A percentile compares a stretch with the other conserved stretches of the same genome.
Evolutionary conservation across 1,140 invertebrate genomes (phyloP).

Genomic region (Sycobia sp.): DNA sequence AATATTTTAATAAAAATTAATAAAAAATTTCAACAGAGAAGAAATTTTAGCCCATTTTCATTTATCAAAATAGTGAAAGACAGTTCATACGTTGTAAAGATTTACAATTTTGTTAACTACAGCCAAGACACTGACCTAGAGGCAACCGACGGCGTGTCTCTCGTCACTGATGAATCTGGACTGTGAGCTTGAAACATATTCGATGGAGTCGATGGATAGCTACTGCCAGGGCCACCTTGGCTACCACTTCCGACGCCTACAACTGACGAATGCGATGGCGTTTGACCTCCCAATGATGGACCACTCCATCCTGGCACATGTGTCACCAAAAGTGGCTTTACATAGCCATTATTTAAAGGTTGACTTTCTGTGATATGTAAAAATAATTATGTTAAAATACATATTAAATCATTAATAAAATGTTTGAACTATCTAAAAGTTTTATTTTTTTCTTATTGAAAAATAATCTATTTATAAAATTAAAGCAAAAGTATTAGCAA

Average conservation of each 20-base stretch:
- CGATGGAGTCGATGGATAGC: constrained; percentile 69
- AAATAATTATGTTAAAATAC: background rate
- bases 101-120: constrained; percentile 38
- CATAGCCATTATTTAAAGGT: constrained; percentile 81
- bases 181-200: constrained; percentile 68
- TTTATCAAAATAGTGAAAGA: constrained; percentile 32
- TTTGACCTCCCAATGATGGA: constrained; percentile 53
- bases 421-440: no score
- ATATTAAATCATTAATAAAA: no score
- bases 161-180: constrained; percentile 68
- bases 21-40: background rate
- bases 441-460: no score
- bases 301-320: constrained; percentile 77
- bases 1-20: background rate
- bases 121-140: constrained; percentile 66
- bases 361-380: constrained; percentile 66
- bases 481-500: no score
- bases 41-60: constrained; percentile 38
- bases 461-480: no score
- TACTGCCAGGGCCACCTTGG: constrained; percentile 57
- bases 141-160: constrained; percentile 73
- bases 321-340: constrained; percentile 82
- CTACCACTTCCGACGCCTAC: constrained; percentile 47
- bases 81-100: constrained; percentile 20
- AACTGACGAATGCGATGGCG: constrained; percentile 57